phyloP scores from a whole-genome alignment of 2,797 vertebrate species.

The Notolepis coatsorum region DNA sequence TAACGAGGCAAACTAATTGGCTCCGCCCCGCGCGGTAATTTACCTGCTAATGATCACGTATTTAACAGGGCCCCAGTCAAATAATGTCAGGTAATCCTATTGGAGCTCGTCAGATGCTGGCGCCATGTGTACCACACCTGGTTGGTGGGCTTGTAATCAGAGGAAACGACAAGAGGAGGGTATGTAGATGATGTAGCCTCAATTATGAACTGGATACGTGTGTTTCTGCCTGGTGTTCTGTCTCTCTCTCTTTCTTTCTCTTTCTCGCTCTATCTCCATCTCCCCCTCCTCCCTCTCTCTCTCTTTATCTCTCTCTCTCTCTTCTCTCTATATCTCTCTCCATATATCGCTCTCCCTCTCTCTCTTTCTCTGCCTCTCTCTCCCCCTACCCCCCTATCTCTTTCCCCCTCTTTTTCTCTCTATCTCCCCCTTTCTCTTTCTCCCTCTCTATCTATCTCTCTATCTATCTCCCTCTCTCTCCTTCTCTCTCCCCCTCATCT shows the following conservation, averaged over 20 bases:
- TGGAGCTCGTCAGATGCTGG: slow-evolving; percentile 30
- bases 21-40: slow-evolving; percentile 37
- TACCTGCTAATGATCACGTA: slow-evolving; percentile 52
- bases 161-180: slow-evolving; percentile 10
- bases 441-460: too few relatives aligned
- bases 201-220: background rate
- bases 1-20: slow-evolving; percentile 64
- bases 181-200: slow-evolving; percentile 19
- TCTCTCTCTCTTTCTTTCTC: background rate
- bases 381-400: too few relatives aligned
- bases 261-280: too few relatives aligned
- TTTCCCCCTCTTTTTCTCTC: too few relatives aligned
- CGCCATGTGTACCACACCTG: slow-evolving; percentile 24
- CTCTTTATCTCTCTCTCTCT: too few relatives aligned
- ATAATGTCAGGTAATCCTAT: slow-evolving; percentile 39
- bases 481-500: too few relatives aligned
- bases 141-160: slow-evolving; percentile 17
- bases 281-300: too few relatives aligned
- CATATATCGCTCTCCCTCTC: too few relatives aligned
- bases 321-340: too few relatives aligned
- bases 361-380: too few relatives aligned
- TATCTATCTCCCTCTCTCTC: too few relatives aligned
- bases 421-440: too few relatives aligned
- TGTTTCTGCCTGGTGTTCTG: background rate
- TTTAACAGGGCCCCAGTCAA: slow-evolving; percentile 39